phyloP scores from a whole-genome alignment of 2,888 invertebrate species.

The Tenodera sinensis region DNA sequence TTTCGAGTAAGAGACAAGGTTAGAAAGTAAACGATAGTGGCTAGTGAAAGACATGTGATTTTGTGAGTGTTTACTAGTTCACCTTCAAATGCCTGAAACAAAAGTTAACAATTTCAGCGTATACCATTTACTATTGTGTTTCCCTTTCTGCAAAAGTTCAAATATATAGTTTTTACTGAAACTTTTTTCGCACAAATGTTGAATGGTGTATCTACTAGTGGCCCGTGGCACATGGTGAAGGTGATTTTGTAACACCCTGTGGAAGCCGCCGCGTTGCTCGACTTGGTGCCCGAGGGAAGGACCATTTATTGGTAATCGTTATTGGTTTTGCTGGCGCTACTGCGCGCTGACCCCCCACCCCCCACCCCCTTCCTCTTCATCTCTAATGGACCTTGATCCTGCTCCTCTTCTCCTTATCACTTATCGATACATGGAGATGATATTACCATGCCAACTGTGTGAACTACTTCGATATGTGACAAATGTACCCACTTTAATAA shows the following conservation, averaged over 20 bases:
- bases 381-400: neutral
- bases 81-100: no score
- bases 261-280: neutral
- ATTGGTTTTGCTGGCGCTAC: slow-evolving; percentile 18
- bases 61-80: no score
- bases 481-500: neutral
- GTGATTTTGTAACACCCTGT: neutral
- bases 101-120: no score
- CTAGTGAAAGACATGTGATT: no score
- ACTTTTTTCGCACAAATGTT: no score
- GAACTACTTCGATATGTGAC: neutral
- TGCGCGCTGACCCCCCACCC: neutral
- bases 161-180: no score
- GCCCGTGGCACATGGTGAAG: neutral
- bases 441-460: neutral
- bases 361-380: neutral
- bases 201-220: no score
- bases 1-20: no score
- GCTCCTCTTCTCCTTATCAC: neutral
- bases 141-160: no score
- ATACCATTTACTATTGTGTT: no score
- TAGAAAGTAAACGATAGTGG: no score
- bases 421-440: neutral
- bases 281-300: neutral
- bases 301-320: slow-evolving; percentile 28